Evolutionary conservation across 1,140 invertebrate genomes (phyloP), one percentile per base, ranked within the genome.

Genomic region (Atta texana): DNA sequence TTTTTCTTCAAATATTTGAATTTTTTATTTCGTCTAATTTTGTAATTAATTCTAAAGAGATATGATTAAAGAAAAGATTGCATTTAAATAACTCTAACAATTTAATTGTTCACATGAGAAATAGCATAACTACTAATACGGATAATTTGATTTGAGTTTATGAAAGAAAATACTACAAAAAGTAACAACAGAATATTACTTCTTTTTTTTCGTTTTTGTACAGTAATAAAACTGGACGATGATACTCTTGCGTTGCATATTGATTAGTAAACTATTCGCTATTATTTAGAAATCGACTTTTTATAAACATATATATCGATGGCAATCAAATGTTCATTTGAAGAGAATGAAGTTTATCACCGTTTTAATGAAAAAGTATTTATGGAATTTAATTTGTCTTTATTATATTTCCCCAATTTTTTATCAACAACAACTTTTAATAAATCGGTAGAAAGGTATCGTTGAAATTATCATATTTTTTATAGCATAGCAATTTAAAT

Each of bases 241-340:
- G 3, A 66, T 68, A 44, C 39, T 68, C 4, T 68, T 21, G 34
- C 34, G 44, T 68, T 44, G 34, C 34, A 44, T 66, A 66, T 21
- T n/a, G n/a, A 68, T 39, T 12, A 44, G 4, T 44, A 44, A 66
- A 10, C 8, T 7, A 44, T 44, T 39, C 34, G 21, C n/a, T 0
- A 68, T 68, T 2, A 39, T 68, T 21, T 68, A 12, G 28, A 68
- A 68, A 44, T 68, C 0, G 39, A 18, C 10, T 68, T 39, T 68
- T 68, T 44, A 6, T 34, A 39, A 66, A 12, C 64, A 7, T 34
- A 7, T 14, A 44, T 34, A 44, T 68, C 63, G 10, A 34, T 0
- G 31, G 34, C n/a, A 68, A 68, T 68, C 34, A 21, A 68, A 68
- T 68, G 2, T 21, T 21, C n/a, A 68, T 68, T 68, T 34, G 18